phyloP scores from a whole-genome alignment of 2,113 vertebrate genomes.

The Acrocephalus arundinaceus region DNA sequence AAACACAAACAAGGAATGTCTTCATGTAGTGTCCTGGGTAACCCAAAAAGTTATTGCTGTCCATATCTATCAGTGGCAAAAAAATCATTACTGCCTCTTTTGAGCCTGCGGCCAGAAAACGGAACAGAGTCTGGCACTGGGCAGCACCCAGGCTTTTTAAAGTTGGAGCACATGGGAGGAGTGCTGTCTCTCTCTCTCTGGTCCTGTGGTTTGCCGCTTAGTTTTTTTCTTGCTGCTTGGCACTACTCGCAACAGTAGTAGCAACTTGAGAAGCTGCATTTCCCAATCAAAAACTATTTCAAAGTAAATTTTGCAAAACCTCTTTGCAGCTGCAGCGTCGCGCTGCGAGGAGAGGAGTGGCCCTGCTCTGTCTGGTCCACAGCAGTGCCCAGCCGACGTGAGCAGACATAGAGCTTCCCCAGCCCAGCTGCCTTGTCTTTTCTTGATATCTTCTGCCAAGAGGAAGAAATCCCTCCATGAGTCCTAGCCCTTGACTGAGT shows the following conservation, averaged over 20 bases:
- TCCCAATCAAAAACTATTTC: not conserved
- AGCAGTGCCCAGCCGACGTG: accelerated
- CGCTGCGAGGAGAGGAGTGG: not conserved
- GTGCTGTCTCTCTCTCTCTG: not conserved
- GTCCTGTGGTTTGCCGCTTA: not conserved
- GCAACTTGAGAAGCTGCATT: not conserved
- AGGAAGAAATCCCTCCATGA: not conserved
- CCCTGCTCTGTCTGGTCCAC: accelerated
- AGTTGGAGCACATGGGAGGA: accelerated
- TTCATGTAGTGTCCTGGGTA: not conserved
- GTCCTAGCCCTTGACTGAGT: not conserved
- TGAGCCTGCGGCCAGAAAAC: accelerated
- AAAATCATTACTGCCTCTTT: not conserved
- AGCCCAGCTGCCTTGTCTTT: not conserved
- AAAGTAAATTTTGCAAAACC: not conserved
- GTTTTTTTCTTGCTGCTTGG: not conserved
- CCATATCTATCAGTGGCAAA: not conserved
- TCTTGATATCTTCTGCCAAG: not conserved
- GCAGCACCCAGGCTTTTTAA: accelerated
- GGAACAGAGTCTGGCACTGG: not conserved
- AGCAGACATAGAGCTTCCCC: not conserved
- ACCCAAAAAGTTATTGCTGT: not conserved
- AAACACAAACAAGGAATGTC: not conserved
- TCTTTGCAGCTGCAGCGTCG: accelerated
- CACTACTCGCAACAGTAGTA: not conserved